Base-by-base conservation (phyloP, 2,888 invertebrate genomes). In the Phortica magna region DNA sequence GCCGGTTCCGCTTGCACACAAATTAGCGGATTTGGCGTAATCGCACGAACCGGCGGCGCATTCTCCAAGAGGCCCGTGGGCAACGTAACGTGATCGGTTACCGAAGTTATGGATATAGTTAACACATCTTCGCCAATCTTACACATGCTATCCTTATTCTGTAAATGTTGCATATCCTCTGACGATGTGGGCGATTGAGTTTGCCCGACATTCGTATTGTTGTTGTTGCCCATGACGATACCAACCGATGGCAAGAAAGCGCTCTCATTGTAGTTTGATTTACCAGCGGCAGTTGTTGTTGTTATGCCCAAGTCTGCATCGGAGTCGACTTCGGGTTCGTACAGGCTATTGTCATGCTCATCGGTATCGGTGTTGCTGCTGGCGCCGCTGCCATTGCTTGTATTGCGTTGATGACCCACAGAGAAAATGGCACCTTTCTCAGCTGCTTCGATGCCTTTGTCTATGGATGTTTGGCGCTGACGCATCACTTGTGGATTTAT, bases 331-430 rank as follows among this genome's bases (percentile, higher is more conserved):
- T 92, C 91, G 2, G 92, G 91, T 78, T 92, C 92, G 74, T 93
- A 94, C 68, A 94, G 94, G 82, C 95, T 95, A 19, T 94, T 95
- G 17, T 94, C 94, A 78, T 94, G 94, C 17, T 95, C 95, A 61
- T 95, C 95, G 0, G 93, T 93, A 75, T 93, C 93, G 71, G 94
- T 95, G 86, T 93, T 94, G 65, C 93, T 92, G 55, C 91, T 91
- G 73, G 91, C 75, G 7, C 67, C 42, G 6, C 39, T 67, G 41
- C 67, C 41, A n/a, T 57, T 61, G 75, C 87, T 85, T 70, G 82
- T 81, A 14, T 80, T 79, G 43, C 87, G 87, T 0, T 83, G 75
- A 53, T 82, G 83, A 1, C 91, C 91, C 2, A 91, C 85, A 0
- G 87, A 84, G 68, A 91, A 91, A 17, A 82, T 77, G 2, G 90